Evolutionary conservation across 2,113 vertebrate genomes (phyloP).

Genomic region (Triplophysa rosa): DNA sequence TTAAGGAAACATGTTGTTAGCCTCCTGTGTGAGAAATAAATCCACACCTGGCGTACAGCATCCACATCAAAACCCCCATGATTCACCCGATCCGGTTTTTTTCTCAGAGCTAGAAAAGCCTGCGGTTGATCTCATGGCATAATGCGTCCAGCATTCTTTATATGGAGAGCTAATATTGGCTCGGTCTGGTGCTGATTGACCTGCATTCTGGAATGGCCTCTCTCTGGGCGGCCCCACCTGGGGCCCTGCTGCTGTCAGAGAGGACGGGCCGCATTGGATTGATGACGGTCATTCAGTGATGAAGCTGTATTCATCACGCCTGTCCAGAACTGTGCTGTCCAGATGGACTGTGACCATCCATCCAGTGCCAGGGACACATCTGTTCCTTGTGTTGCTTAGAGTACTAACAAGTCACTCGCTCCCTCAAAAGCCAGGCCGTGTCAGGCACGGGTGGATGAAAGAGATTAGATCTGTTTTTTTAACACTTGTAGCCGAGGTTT

Average conservation of each 20-base stretch:
- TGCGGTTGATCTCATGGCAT: conserved; percentile 56
- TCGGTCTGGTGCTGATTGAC: conserved; percentile 89
- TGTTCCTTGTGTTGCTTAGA: conserved; percentile 97
- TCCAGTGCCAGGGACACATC: conserved; percentile 99
- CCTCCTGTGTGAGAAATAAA: conserved; percentile 39
- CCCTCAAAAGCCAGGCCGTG: conserved; percentile 87
- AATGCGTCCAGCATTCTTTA: conserved; percentile 82
- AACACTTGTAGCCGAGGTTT: background rate
- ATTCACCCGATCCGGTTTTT: conserved; percentile 28
- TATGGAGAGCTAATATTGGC: conserved; percentile 83
- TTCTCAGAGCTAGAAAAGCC: conserved; percentile 48
- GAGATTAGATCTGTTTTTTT: conserved; percentile 29
- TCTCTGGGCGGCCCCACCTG: conserved; percentile 90
- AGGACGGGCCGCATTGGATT: conserved; percentile 90
- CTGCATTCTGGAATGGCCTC: conserved; percentile 87
- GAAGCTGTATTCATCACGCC: conserved; percentile 99
- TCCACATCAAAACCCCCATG: conserved; percentile 43
- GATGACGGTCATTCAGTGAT: conserved; percentile 99
- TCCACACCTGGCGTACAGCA: conserved; percentile 25
- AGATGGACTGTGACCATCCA: conserved; percentile 99
- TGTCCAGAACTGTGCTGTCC: conserved; percentile 98
- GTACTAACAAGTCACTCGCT: conserved; percentile 99
- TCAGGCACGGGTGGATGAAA: conserved; percentile 77
- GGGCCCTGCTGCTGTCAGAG: conserved; percentile 93
- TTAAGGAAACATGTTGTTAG: conserved; percentile 17